Percentiles rank a stretch among this genome's conserved stretches.
Conservation (phyloP, 2,797 vertebrate genomes). For the Capromys pilorides region DNA sequence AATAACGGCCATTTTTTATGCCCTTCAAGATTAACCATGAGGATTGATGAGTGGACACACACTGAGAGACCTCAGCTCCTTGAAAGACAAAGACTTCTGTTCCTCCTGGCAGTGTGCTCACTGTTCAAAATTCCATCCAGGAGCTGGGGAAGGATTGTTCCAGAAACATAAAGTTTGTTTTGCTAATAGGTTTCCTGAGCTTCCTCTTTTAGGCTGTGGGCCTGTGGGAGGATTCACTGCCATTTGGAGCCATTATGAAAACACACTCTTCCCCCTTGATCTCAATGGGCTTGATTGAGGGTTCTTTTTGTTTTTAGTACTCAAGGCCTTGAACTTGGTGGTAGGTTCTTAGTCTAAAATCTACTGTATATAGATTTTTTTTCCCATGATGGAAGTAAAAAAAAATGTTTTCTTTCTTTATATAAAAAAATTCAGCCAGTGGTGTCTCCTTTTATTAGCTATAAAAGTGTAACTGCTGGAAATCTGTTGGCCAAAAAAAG, state of each 20-base stretch:
- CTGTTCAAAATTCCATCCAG: background rate
- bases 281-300: background rate
- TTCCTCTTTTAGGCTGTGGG: background rate
- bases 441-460: conserved; percentile 10
- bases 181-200: conserved; percentile 18
- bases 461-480: background rate
- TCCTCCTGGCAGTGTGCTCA: background rate
- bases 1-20: conserved; percentile 47
- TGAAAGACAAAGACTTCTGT: background rate
- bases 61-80: background rate
- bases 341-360: background rate
- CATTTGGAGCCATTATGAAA: background rate
- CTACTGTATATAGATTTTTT: background rate
- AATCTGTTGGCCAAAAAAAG: background rate
- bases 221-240: background rate
- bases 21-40: conserved; percentile 10
- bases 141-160: background rate
- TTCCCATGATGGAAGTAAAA: conserved; percentile 3
- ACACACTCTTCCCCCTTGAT: background rate
- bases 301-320: too few species aligned
- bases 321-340: too few species aligned
- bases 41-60: background rate
- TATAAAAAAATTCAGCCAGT: background rate
- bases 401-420: background rate
- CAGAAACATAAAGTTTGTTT: conserved; percentile 42